Evolutionary conservation across 2,113 vertebrate species (phyloP).

Genomic region (Larimichthys crocea): DNA sequence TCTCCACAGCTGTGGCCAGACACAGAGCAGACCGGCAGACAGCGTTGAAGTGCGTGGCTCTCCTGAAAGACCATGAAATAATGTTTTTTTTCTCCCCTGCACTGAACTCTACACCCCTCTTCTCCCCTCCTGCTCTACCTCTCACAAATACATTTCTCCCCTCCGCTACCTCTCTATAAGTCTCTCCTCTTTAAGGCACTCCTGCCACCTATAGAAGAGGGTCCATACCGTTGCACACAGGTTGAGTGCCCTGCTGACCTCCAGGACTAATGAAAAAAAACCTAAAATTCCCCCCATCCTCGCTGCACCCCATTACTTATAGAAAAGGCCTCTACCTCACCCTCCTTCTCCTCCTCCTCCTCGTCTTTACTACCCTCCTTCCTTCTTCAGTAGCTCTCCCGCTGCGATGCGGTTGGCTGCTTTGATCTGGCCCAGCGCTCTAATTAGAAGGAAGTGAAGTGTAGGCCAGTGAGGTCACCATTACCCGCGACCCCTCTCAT

Average conservation of each 20-base stretch:
- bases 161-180: constrained; percentile 40
- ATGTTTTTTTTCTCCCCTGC: constrained; percentile 51
- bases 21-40: constrained; percentile 60
- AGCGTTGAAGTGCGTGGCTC: constrained; percentile 30
- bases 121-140: constrained; percentile 26
- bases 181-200: constrained; percentile 50
- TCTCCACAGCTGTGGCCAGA: constrained; percentile 69
- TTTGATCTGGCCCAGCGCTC: constrained; percentile 93
- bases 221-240: constrained; percentile 61
- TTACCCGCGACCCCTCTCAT: constrained; percentile 89
- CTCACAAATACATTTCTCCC: constrained; percentile 51
- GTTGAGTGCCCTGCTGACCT: constrained; percentile 74
- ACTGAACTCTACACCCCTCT: constrained; percentile 39
- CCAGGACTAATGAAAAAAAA: constrained; percentile 67
- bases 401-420: constrained; percentile 89
- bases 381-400: constrained; percentile 91
- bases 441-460: constrained; percentile 99
- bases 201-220: constrained; percentile 67
- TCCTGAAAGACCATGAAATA: constrained; percentile 61
- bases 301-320: constrained; percentile 70
- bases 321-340: constrained; percentile 65
- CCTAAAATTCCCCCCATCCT: constrained; percentile 48
- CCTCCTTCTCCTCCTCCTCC: constrained; percentile 54
- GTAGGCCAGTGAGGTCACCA: constrained; percentile 95
- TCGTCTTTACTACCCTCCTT: constrained; percentile 76